Base-by-base conservation (phyloP, 2,888 invertebrate species). In the Xylota sylvarum region DNA sequence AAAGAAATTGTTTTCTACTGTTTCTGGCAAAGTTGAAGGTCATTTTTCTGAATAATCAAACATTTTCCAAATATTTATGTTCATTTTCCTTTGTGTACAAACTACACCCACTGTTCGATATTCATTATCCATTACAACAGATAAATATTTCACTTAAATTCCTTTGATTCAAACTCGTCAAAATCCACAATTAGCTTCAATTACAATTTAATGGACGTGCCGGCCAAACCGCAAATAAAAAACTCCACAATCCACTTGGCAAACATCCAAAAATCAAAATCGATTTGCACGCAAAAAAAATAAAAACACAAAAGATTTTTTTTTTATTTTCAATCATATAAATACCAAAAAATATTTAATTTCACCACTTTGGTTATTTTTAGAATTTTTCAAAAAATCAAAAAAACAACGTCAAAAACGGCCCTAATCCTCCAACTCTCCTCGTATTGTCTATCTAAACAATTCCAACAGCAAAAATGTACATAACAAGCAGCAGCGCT, bases 261-360 rank as follows among this genome's bases (percentile, higher is more conserved):
- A 37, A 9, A 12, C 7, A 65, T 56, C 65, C 76, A 76, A 74
- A 64, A 32, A 3, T 7, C 3, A 74, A 74, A 65, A 32, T n/a
- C 32, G 10, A 14, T 56, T 56, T 35, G 56, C 56, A 35, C n/a
- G 50, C 50, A n/a, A 52, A 52, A 52, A 19, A 5, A 46, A 12
- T 1, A 27, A 6, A 27, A 5, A 52, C 7, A 55, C 7, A 30
- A 32, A 32, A 1, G 10, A 37, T 4, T 10, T 10, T 37, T 1
- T 2, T 9, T 37, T 37, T 12, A 2, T 9, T 14, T 4, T 32
- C 14, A 32, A 30, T 30, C 52, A 30, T 30, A 55, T 32, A 17
- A 43, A 40, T 0, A 27, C 10, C 9, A 62, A 62, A 60, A n/a
- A 40, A 40, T 23, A 23, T 19, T 12, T 35, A 5, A 32, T 35